These are phyloP conservation scores for Solenodon paradoxus DNA, from an alignment of 2,113 vertebrate genomes.

Conservation along the genomic window DNA sequence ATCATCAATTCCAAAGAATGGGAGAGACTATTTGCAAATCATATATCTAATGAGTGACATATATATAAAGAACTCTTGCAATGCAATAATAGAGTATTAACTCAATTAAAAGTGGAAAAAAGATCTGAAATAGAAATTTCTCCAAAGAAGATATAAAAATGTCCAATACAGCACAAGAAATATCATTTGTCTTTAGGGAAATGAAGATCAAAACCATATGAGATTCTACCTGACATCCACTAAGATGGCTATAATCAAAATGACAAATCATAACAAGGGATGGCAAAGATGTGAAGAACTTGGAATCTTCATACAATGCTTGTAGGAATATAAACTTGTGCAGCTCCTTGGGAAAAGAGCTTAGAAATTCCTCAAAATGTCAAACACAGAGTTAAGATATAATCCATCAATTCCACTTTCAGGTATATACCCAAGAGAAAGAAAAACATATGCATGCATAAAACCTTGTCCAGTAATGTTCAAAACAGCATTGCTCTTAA, in stretches of 20 bases:
- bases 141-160: not conserved
- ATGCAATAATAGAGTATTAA: not conserved
- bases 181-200: not conserved
- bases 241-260: not conserved
- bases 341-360: not conserved
- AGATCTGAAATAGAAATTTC: not conserved
- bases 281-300: not conserved
- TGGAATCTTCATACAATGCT: not conserved
- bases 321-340: not conserved
- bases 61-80: not conserved
- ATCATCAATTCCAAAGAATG: not conserved
- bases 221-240: not conserved
- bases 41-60: not conserved
- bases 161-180: not conserved
- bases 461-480: not conserved
- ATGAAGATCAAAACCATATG: not conserved
- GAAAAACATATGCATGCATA: not conserved
- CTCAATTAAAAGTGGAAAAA: not conserved
- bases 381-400: not conserved
- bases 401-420: not conserved
- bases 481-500: not conserved
- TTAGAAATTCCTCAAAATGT: not conserved
- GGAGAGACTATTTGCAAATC: not conserved
- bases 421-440: not conserved
- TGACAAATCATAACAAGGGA: not conserved